Evolutionary conservation across 2,113 vertebrate species (phyloP).

Genomic region (Aramus guarauna): DNA sequence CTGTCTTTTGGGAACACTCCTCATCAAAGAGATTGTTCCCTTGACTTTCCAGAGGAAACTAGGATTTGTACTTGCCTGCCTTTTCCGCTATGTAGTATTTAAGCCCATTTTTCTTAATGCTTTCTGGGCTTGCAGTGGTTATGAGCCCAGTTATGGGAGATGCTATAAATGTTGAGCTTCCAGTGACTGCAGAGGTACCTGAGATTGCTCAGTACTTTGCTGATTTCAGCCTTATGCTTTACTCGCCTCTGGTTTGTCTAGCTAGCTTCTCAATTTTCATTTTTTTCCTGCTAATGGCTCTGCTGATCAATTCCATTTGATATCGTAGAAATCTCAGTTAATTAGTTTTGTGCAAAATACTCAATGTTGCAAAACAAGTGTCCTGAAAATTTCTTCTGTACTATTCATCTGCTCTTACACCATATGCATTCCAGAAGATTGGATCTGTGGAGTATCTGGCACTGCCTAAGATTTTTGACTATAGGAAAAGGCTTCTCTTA

Average conservation of each 20-base stretch:
- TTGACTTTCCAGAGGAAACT: neutral
- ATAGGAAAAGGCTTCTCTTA: neutral
- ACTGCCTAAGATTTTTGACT: neutral
- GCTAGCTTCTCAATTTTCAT: neutral
- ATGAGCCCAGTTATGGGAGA: neutral
- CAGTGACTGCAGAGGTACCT: neutral
- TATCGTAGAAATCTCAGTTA: neutral
- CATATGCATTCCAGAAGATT: neutral
- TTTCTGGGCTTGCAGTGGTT: neutral
- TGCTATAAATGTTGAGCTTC: neutral
- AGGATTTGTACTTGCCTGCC: neutral
- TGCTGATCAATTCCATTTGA: neutral
- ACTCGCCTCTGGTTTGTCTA: neutral
- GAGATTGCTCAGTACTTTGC: neutral
- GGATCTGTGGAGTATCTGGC: neutral
- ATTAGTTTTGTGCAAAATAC: neutral
- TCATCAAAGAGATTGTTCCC: neutral
- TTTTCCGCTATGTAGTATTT: neutral
- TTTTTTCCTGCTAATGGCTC: neutral
- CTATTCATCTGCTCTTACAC: neutral
- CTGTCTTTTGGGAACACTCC: neutral
- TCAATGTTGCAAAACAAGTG: neutral
- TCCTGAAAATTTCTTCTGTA: neutral
- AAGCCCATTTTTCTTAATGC: neutral
- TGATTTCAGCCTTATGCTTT: neutral